These are phyloP conservation scores for Calidris pygmaea DNA, from an alignment of 2,113 vertebrate genomes.

Conservation along the genomic window DNA sequence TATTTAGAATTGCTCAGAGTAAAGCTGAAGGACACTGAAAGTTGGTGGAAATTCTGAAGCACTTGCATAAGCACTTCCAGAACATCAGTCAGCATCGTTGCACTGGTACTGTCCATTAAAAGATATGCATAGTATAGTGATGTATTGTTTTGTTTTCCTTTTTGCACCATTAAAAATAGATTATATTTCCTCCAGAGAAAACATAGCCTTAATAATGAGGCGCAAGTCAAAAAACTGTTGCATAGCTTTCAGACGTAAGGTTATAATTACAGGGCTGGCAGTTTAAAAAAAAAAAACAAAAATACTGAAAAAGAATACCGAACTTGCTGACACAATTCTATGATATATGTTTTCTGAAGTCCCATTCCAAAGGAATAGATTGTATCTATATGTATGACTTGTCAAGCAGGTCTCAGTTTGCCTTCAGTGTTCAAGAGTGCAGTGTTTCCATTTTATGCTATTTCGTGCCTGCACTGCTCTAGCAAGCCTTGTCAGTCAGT, in stretches of 20 bases:
- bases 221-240: neutral
- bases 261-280: neutral
- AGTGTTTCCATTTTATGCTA: neutral
- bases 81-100: neutral
- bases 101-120: neutral
- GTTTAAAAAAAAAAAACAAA: neutral
- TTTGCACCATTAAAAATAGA: neutral
- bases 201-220: neutral
- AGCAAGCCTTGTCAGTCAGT: neutral
- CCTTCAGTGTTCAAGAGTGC: neutral
- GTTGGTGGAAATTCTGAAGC: neutral
- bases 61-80: neutral
- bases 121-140: neutral
- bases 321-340: neutral
- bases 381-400: neutral
- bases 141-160: neutral
- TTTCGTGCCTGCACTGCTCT: neutral
- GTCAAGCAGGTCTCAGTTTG: neutral
- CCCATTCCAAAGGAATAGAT: neutral
- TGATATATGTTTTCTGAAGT: neutral
- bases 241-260: neutral
- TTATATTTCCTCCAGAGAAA: neutral
- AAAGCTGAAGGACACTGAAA: neutral
- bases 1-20: neutral
- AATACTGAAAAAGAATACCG: neutral